Percentiles rank a stretch among this genome's conserved stretches.
These are phyloP conservation scores for Microplitis deprimator DNA, from an alignment of 2,888 invertebrate species.

Conservation along the genomic window DNA sequence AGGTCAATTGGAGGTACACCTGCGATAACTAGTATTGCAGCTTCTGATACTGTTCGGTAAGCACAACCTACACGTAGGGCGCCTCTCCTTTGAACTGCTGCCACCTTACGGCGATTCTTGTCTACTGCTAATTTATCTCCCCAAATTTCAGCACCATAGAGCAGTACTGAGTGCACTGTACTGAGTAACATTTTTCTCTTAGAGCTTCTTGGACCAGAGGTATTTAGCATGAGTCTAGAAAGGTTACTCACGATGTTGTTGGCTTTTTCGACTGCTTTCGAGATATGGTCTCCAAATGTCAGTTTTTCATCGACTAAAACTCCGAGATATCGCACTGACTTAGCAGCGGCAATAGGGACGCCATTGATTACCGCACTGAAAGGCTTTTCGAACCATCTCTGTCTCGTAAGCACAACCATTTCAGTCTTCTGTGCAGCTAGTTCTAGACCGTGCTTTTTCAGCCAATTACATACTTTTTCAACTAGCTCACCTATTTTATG, in stretches of 20 bases:
- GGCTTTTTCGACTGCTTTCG: constrained; percentile 42
- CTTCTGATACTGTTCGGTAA: neutral
- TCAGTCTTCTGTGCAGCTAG: constrained; percentile 50
- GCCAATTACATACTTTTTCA: constrained; percentile 24
- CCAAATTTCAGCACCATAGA: constrained; percentile 50
- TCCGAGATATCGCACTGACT: constrained; percentile 51
- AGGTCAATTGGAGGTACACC: constrained; percentile 26
- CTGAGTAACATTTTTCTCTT: constrained; percentile 44
- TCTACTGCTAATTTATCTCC: constrained; percentile 41
- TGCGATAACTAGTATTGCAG: neutral
- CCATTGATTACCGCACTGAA: constrained; percentile 40
- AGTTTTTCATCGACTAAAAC: constrained; percentile 45
- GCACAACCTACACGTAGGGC: constrained; percentile 39
- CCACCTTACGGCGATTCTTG: constrained; percentile 46
- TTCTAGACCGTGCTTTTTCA: constrained; percentile 34
- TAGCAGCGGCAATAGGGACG: constrained; percentile 21
- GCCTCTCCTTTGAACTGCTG: constrained; percentile 44
- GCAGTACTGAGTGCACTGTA: constrained; percentile 46
- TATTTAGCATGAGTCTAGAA: constrained; percentile 29
- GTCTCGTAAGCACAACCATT: constrained; percentile 45
- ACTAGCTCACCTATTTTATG: no score
- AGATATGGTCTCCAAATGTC: constrained; percentile 47
- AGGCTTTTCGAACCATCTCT: constrained; percentile 34
- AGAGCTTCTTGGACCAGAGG: constrained; percentile 37
- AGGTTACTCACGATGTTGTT: constrained; percentile 42